Conservation (phyloP, 1,140 invertebrate genomes). For the Galendromus occidentalis region DNA sequence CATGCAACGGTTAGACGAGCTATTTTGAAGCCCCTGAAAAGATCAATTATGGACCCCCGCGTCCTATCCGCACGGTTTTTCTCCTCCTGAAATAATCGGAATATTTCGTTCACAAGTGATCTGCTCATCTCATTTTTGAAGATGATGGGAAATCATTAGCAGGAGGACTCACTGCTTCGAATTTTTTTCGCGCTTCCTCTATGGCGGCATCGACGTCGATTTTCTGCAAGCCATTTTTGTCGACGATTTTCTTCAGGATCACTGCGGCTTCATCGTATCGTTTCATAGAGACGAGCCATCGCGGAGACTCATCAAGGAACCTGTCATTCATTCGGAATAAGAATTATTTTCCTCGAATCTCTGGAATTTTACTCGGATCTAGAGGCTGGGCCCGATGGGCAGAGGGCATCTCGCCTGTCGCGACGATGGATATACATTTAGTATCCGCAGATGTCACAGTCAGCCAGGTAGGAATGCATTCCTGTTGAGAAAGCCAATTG, state of each 20-base stretch:
- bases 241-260: background rate
- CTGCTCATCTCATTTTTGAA: too few relatives aligned
- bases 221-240: background rate
- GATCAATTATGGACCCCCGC: background rate
- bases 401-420: too few relatives aligned
- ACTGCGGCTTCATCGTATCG: background rate
- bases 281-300: background rate
- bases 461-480: too few relatives aligned
- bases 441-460: too few relatives aligned
- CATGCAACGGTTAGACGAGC: background rate
- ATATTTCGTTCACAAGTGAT: too few relatives aligned
- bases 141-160: too few relatives aligned
- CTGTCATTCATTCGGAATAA: background rate
- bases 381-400: too few relatives aligned
- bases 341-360: background rate
- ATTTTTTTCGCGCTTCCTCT: background rate
- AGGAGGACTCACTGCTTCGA: background rate
- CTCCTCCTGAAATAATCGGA: too few relatives aligned
- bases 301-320: constrained; percentile 2
- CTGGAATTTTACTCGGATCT: too few relatives aligned
- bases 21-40: background rate
- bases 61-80: too few relatives aligned
- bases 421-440: too few relatives aligned
- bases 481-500: too few relatives aligned
- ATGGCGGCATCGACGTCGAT: background rate